Evolutionary conservation across 2,113 vertebrate genomes (phyloP).

Genomic region (Gallinago media): DNA sequence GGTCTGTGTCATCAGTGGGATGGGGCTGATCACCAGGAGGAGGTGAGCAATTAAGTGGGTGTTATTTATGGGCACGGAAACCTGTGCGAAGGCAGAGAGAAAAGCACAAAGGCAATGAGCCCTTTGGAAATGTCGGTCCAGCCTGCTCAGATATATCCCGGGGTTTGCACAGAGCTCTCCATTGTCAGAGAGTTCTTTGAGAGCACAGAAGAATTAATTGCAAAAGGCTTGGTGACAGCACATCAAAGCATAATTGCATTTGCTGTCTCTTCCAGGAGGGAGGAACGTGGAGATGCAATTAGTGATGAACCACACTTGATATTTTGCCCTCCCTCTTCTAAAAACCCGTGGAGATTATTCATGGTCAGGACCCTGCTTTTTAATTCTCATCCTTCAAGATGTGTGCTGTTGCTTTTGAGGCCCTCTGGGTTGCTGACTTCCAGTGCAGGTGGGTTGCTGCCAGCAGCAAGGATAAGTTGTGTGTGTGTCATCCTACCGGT

Average conservation of each 20-base stretch:
- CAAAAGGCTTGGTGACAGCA: neutral
- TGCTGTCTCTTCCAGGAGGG: neutral
- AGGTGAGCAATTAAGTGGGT: neutral
- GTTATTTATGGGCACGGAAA: neutral
- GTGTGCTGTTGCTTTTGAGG: neutral
- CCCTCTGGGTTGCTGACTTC: neutral
- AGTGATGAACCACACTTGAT: neutral
- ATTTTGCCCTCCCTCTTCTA: neutral
- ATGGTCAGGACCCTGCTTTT: neutral
- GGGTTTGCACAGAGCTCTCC: neutral
- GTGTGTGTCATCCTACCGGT: neutral
- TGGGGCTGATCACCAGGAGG: neutral
- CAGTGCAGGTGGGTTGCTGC: neutral
- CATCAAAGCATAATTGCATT: neutral
- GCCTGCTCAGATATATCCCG: neutral
- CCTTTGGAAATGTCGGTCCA: neutral
- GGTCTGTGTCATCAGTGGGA: accelerated
- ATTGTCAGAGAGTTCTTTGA: neutral
- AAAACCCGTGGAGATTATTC: neutral
- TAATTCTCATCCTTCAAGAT: neutral
- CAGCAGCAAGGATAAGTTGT: neutral
- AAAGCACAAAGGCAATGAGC: neutral
- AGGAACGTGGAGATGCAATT: neutral
- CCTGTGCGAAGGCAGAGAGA: neutral
- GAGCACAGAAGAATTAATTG: neutral